Percentiles rank a stretch among this genome's conserved stretches.
These are phyloP conservation scores for Netelia virgata DNA, from an alignment of 2,888 invertebrate species.

Conservation along the genomic window DNA sequence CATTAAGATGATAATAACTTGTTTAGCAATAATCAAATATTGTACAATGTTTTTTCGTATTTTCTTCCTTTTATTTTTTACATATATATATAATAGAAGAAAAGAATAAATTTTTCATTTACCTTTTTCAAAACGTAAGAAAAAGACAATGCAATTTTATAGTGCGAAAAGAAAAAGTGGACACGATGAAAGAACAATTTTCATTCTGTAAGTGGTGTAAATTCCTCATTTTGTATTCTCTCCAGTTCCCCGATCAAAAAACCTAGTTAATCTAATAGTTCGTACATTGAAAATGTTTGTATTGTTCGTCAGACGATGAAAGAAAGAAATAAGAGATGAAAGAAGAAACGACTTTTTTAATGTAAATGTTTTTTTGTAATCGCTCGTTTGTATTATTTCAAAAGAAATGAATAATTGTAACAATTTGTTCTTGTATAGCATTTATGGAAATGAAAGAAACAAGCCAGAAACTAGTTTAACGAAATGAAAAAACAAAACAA, in stretches of 20 bases:
- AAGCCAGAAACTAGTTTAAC: constrained; percentile 55
- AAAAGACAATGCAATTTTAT: constrained; percentile 73
- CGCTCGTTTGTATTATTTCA: constrained; percentile 52
- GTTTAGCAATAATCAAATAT: constrained; percentile 52
- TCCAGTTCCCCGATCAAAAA: constrained; percentile 67
- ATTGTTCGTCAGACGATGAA: constrained; percentile 70
- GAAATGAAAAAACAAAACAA: constrained; percentile 63
- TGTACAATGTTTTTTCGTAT: constrained; percentile 84
- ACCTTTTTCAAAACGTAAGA: not conserved
- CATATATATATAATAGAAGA: constrained; percentile 55
- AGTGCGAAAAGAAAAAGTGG: constrained; percentile 55
- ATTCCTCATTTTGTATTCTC: constrained; percentile 76
- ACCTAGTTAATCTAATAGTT: constrained; percentile 76
- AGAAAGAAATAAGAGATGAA: constrained; percentile 26
- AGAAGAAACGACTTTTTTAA: not conserved
- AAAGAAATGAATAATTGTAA: constrained; percentile 77
- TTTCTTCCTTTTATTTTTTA: constrained; percentile 30
- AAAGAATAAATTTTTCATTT: constrained; percentile 47
- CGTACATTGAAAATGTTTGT: constrained; percentile 64
- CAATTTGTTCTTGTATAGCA: constrained; percentile 76
- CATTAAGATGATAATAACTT: constrained; percentile 27
- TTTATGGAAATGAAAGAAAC: constrained; percentile 69
- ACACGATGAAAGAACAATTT: constrained; percentile 71
- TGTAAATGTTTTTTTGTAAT: constrained; percentile 48
- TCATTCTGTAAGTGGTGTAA: constrained; percentile 74